Evolutionary conservation across 2,888 invertebrate species (phyloP).

Genomic region (Netelia inedita): DNA sequence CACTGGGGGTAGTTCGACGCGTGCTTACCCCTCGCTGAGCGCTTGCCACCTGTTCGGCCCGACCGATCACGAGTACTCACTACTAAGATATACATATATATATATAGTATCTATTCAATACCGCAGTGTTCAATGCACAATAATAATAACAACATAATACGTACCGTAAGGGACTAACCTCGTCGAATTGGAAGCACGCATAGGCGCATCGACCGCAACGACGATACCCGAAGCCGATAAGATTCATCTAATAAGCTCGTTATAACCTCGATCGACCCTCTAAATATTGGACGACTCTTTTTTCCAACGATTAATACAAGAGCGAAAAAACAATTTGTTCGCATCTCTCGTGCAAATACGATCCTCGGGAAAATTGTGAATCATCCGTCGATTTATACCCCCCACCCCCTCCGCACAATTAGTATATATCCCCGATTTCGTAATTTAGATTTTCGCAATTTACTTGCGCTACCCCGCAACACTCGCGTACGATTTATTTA

Average conservation of each 20-base stretch:
- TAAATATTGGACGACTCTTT: conserved; percentile 7
- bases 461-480: neutral
- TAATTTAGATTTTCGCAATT: conserved; percentile 5
- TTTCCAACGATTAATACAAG: conserved; percentile 3
- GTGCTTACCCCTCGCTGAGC: conserved; percentile 80
- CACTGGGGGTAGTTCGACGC: conserved; percentile 81
- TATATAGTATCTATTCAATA: conserved; percentile 18
- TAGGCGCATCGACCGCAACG: conserved; percentile 44
- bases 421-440: neutral
- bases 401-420: neutral
- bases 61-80: conserved; percentile 59
- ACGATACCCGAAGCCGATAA: conserved; percentile 58
- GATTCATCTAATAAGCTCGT: conserved; percentile 55
- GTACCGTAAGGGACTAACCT: conserved; percentile 48
- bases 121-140: neutral
- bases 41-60: conserved; percentile 82
- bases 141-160: conserved; percentile 52
- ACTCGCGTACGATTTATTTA: neutral
- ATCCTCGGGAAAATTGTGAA: neutral
- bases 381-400: neutral
- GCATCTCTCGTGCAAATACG: neutral
- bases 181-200: conserved; percentile 67
- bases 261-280: conserved; percentile 35
- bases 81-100: conserved; percentile 1
- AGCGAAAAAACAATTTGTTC: neutral